Base-by-base conservation (phyloP, 23 tunicate genomes). In the Phallusia fumigata region DNA sequence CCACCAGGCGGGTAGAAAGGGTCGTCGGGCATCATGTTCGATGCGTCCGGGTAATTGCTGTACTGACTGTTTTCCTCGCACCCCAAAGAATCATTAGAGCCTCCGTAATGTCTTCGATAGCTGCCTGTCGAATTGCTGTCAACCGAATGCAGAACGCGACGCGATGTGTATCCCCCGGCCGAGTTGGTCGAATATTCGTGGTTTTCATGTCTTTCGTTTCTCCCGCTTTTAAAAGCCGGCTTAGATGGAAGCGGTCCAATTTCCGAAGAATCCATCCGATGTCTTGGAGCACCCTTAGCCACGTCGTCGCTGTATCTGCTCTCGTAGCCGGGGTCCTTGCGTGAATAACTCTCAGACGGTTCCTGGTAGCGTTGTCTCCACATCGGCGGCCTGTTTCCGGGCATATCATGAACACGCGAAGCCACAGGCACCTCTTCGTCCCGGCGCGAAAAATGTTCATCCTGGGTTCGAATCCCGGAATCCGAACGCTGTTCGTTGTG, bases 301-400 rank as follows among this genome's bases (percentile, higher is more conserved):
- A 30, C 40, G 3, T 74, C 65, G 11, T 58, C 52, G 33, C 53
- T 34, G 32, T 84, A 65, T 19, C n/a, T 52, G 5, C 76, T 26
- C 40, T 65, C 69, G 36, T 40, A 65, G 26, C 65, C 21, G 0
- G 30, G 47, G 51, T 69, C 51, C n/a, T 21, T 19, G 22, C 65
- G 31, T 10, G 52, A 31, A 30, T 75, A 78, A 36, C 82, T 13
- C 0, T 85, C 83, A 26, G 52, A 30, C 30, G 47, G 30, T 12
- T 28, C 21, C 18, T 87, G 76, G 18, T 82, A 32, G n/a, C 84
- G 82, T 34, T 87, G 91, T 36, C 91, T 36, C 91, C 91, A 87
- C 91, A 87, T 81, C 65, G 91, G 91, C 0, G 91, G 91, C 53
- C 91, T 35, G 73, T 87, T 87, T 26, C 91, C 91, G 0, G 91